Percentiles rank a stretch among this genome's conserved stretches.
Evolutionary conservation across 2,888 invertebrate genomes (phyloP).

Genomic region (Aphidoletes aphidimyza): DNA sequence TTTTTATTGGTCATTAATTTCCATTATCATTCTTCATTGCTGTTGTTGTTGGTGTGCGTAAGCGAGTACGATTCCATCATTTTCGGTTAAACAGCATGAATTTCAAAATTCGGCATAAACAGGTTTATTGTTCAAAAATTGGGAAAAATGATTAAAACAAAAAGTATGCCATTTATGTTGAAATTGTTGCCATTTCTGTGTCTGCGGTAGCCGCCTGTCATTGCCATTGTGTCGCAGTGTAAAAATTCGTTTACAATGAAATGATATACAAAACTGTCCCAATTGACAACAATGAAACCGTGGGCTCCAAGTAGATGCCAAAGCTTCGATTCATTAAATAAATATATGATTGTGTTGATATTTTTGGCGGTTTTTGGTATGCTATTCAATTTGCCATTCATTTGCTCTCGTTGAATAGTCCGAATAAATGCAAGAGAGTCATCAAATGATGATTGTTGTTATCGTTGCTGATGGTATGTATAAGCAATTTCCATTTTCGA

Average conservation of each 20-base stretch:
- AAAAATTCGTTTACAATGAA: not conserved
- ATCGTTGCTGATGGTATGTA: too few species aligned
- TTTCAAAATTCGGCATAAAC: not conserved
- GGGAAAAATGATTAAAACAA: constrained; percentile 16
- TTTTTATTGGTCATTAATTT: constrained; percentile 44
- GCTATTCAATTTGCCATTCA: constrained; percentile 3
- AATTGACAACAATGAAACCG: not conserved
- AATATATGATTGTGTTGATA: not conserved
- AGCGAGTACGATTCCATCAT: too few species aligned
- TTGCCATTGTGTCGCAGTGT: not conserved
- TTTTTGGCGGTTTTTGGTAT: not conserved
- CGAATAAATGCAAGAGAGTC: too few species aligned
- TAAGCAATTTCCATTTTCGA: constrained; percentile 2
- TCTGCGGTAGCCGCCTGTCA: too few species aligned
- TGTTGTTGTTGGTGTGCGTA: too few species aligned
- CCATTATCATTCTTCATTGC: not conserved
- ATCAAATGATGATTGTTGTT: too few species aligned
- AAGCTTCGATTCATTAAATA: too few species aligned
- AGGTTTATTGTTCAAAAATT: constrained; percentile 15
- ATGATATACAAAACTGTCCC: not conserved
- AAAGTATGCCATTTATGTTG: not conserved
- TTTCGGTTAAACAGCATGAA: not conserved
- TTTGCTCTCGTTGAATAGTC: constrained; percentile 21
- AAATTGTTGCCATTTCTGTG: too few species aligned
- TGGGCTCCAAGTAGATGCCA: too few species aligned